Base-by-base conservation (phyloP, 1,140 invertebrate genomes). In the Neelides sp. region DNA sequence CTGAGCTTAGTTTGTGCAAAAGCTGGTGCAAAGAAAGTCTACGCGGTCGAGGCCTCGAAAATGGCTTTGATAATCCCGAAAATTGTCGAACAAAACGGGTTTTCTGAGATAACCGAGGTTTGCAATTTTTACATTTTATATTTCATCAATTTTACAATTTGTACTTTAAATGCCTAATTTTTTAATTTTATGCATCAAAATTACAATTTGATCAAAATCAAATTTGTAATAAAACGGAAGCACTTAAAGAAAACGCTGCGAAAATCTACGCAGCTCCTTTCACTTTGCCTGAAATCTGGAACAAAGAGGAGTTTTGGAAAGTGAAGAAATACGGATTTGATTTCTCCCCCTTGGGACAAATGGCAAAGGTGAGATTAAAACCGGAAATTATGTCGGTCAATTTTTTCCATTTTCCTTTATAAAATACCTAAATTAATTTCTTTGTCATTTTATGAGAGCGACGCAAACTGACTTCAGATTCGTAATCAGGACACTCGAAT, bases 1-100 rank as follows among this genome's bases (percentile, higher is more conserved):
- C 71, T 98, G 13, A 94, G 90, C 24, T 82, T 98, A 76, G 95
- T 98, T 74, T 85, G 85, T 64, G 90, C 90, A 17, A 79, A 90
- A 64, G 88, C 90, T 44, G 94, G 92, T 19, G 92, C 93, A 4
- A 75, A 75, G 32, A 81, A 78, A 68, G 90, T 98, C 1, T 86
- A 87, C 69, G 93, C 89, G 12, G 78, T 98, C 57, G 88, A 95
- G 72, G 85, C 89, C 61, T 93, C 88, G 44, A 78, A 83, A 58
- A 78, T 93, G 36, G 78, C 89, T 13, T 79, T 79, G 61, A 75
- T 83, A 58, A 82, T 86, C 7, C 82, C 85, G 71, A 77, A 85
- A 64, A 85, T 94, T 53, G 75, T 85, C 1, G 73, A 65, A 59
- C 67, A 71, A 62, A 68, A 69, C 61, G 56, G 58, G 2, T 66